phyloP scores from a whole-genome alignment of 2,113 vertebrate species.

The Corvus moneduloides region DNA sequence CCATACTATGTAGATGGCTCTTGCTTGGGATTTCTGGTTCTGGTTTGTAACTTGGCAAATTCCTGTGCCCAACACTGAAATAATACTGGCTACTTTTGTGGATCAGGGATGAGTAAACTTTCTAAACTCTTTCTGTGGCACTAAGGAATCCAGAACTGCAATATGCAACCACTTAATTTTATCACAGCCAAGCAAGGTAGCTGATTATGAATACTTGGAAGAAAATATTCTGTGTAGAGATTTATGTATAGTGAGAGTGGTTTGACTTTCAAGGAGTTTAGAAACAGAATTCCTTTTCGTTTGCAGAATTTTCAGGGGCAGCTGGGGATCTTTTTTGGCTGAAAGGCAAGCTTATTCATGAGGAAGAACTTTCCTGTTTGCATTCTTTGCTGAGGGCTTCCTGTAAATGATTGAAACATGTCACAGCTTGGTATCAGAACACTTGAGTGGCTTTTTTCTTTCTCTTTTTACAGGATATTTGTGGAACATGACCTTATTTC shows the following conservation, averaged over 20 bases:
- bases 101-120: not conserved
- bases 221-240: not conserved
- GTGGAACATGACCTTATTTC: slow-evolving; percentile 37
- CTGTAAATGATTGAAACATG: slow-evolving; percentile 54
- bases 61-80: not conserved
- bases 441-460: not conserved
- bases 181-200: not conserved
- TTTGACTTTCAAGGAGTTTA: not conserved
- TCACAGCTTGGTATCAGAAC: not conserved
- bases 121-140: not conserved
- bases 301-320: not conserved
- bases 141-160: not conserved
- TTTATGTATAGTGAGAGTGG: not conserved
- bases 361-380: slow-evolving; percentile 47
- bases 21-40: not conserved
- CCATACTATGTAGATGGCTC: too few species aligned
- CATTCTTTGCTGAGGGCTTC: slow-evolving; percentile 36
- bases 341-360: slow-evolving; percentile 31
- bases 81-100: not conserved
- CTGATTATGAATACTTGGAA: not conserved
- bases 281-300: not conserved
- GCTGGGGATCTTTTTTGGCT: slow-evolving; percentile 11
- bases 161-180: not conserved
- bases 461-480: slow-evolving; percentile 20
- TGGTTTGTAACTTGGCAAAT: not conserved